Percentiles rank a stretch among this genome's conserved stretches.
Conservation (phyloP, 2,797 vertebrate species). For the Molossus molossus region DNA sequence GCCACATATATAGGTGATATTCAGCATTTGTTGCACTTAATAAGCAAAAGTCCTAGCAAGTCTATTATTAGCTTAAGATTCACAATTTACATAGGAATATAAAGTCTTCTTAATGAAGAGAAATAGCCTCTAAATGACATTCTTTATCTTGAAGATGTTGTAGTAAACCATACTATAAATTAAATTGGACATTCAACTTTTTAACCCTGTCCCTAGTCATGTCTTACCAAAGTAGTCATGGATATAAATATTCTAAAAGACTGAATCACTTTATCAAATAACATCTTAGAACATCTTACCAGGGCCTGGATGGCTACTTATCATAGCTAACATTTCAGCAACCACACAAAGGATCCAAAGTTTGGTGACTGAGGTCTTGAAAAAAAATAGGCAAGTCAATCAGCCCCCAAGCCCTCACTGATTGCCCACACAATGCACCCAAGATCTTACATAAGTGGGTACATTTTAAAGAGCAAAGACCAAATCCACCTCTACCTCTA, state of each 20-base stretch:
- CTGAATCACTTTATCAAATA: slow-evolving; percentile 45
- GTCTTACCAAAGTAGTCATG: neutral
- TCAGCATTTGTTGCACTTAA: slow-evolving; percentile 56
- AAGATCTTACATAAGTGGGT: neutral
- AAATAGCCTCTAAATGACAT: slow-evolving; percentile 49
- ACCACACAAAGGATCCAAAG: slow-evolving; percentile 15
- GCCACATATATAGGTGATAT: slow-evolving; percentile 30
- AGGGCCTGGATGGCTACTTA: neutral
- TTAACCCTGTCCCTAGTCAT: slow-evolving; percentile 35
- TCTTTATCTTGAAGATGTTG: slow-evolving; percentile 66
- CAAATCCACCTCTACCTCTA: neutral
- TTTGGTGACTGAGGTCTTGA: slow-evolving; percentile 2
- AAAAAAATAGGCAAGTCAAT: slow-evolving; percentile 27
- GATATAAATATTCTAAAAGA: slow-evolving; percentile 50
- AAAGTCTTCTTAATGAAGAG: slow-evolving; percentile 59
- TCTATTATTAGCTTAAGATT: slow-evolving; percentile 71
- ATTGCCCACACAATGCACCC: neutral
- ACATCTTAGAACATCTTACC: slow-evolving; percentile 51
- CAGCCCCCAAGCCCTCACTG: neutral
- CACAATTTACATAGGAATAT: slow-evolving; percentile 48
- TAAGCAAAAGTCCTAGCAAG: slow-evolving; percentile 56
- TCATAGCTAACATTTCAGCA: slow-evolving; percentile 51
- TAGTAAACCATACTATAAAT: slow-evolving; percentile 34
- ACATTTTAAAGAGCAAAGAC: slow-evolving; percentile 53
- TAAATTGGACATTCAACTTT: slow-evolving; percentile 14